Conservation (phyloP, 2,888 invertebrate species). For the Lagria hirta region DNA sequence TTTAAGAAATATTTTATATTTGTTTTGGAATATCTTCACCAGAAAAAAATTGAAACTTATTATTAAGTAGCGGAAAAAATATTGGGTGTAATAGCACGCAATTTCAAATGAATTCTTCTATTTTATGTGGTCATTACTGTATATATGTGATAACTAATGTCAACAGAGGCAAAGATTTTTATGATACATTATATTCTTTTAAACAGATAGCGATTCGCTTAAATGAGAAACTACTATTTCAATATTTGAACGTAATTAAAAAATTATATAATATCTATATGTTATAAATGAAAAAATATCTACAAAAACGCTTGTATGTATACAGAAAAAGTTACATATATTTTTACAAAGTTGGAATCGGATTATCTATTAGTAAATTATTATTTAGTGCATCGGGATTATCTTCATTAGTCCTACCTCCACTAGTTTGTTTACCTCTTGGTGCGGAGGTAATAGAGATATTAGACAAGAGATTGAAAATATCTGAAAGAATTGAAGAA, state of each 20-base stretch:
- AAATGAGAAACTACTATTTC: conserved; percentile 9
- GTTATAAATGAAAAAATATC: conserved; percentile 12
- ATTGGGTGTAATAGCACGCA: no score
- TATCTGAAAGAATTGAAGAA: conserved; percentile 9
- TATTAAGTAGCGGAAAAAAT: conserved; percentile 6
- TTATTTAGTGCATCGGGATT: conserved; percentile 15
- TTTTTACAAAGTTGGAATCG: conserved; percentile 16
- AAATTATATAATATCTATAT: conserved; percentile 6
- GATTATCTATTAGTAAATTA: conserved; percentile 14
- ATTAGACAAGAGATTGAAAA: no score
- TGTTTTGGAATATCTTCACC: conserved; percentile 1
- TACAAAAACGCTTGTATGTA: conserved; percentile 12
- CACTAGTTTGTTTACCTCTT: conserved; percentile 11
- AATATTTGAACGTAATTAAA: conserved; percentile 1
- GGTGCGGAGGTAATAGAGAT: conserved; percentile 8
- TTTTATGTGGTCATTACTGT: conserved; percentile 5
- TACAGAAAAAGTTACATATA: conserved; percentile 14
- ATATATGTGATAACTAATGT: conserved; percentile 11
- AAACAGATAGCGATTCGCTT: conserved; percentile 15
- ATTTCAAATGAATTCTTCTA: conserved; percentile 4
- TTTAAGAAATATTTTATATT: conserved; percentile 1
- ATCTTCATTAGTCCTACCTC: conserved; percentile 13
- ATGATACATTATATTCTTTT: conserved; percentile 16
- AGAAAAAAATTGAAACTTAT: no score
- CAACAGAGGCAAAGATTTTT: conserved; percentile 11